Base-by-base conservation (phyloP, 2,113 vertebrate genomes). In the Alectura lathami region DNA sequence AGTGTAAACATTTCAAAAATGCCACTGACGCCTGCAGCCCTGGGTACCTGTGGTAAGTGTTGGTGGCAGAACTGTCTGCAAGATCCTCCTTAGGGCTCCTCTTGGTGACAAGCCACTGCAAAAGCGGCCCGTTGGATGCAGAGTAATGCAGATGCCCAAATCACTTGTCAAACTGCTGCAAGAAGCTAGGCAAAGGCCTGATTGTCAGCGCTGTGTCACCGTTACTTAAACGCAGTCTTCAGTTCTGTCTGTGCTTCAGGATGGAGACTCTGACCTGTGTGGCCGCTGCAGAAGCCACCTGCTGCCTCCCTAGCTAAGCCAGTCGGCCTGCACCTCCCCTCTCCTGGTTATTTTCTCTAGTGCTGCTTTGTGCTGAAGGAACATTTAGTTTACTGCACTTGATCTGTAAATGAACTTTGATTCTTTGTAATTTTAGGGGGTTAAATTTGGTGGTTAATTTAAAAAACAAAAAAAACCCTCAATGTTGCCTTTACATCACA, bases 401-500 rank as follows among this genome's bases (percentile, higher is more conserved):
- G 97, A 98, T 96, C 93, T 98, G 97, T 97, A 97, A 97, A 97
- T 98, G 94, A 96, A 98, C 97, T 97, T 97, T 27, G 76, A 93
- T 96, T 97, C 97, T 98, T 98, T 97, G 97, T 97, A 96, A 98
- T 97, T 97, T 97, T 97, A 97, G 96, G 93, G 97, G 95, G 94
- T 96, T 96, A 96, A 97, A 97, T 97, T 98, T 98, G 97, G 96
- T 97, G 96, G 94, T 98, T 98, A 98, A 98, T 98, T 98, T 98
- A 97, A 98, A 98, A 77, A 63, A n/a, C n/a, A 23, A 73, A 86
- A 94, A 91, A 94, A 92, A 23, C 88, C 96, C 97, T 98, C 95
- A 97, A 88, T 98, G 97, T 98, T 98, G 98, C 98, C 97, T 98
- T 98, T 98, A 98, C 95, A 97, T 98, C 97, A 98, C 97, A 97